phyloP scores from a whole-genome alignment of 2,797 vertebrate genomes.

The Neoniphon sammara region DNA sequence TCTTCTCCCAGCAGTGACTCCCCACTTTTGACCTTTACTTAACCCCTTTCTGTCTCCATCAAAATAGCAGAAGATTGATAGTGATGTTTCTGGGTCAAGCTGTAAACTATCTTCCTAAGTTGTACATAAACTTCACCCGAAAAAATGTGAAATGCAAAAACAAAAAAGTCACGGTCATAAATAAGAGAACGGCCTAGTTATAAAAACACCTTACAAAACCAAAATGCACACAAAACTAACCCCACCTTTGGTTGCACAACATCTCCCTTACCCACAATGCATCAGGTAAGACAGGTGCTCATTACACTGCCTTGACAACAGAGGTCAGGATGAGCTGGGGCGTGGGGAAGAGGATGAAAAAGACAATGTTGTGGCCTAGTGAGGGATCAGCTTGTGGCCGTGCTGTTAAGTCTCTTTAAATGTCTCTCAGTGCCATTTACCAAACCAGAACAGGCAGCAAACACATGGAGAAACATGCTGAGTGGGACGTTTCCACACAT shows the following conservation, averaged over 20 bases:
- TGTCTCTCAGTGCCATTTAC: constrained; percentile 15
- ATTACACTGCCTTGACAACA: constrained; percentile 40
- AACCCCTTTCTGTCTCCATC: neutral
- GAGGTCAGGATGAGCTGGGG: neutral
- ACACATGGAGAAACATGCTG: neutral
- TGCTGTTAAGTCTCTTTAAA: constrained; percentile 21
- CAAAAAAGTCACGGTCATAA: constrained; percentile 8
- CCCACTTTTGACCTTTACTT: neutral
- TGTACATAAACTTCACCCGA: constrained; percentile 16
- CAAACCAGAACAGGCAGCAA: neutral
- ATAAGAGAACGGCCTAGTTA: neutral
- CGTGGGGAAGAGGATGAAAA: constrained; percentile 25
- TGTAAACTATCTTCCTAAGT: neutral
- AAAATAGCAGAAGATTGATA: constrained; percentile 14
- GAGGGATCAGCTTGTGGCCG: constrained; percentile 12
- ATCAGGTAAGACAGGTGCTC: constrained; percentile 29
- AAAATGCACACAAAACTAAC: constrained; percentile 31
- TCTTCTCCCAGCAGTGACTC: too few species aligned
- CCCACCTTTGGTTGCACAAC: constrained; percentile 17
- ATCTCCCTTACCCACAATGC: constrained; percentile 17
- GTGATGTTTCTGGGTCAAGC: constrained; percentile 23
- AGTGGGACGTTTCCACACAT: constrained; percentile 28
- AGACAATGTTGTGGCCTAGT: constrained; percentile 32
- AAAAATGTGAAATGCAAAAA: constrained; percentile 20
- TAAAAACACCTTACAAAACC: constrained; percentile 24